These are phyloP conservation scores for Popillia japonica DNA, from an alignment of 1,140 invertebrate species.

Conservation along the genomic window DNA sequence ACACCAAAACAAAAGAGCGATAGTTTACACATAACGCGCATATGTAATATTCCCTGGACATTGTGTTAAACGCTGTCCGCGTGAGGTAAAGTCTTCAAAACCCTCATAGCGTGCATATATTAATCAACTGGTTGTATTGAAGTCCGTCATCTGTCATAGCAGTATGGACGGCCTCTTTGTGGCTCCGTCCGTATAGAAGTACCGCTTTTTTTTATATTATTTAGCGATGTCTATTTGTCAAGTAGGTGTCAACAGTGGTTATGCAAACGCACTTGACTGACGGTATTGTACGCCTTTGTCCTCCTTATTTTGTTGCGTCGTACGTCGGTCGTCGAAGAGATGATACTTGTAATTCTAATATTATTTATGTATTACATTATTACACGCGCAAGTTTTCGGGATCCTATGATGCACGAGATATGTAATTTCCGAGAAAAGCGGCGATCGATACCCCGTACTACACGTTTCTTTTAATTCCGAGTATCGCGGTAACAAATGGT, in stretches of 20 bases:
- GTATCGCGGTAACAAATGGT: too few relatives aligned
- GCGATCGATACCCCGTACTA: too few relatives aligned
- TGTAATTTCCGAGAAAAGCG: too few relatives aligned
- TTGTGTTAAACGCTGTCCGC: neutral
- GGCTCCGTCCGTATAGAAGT: neutral
- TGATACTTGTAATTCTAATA: too few relatives aligned
- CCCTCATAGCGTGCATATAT: neutral
- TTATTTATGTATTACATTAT: too few relatives aligned
- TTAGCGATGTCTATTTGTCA: slow-evolving; percentile 28
- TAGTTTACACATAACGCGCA: too few relatives aligned
- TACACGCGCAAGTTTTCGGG: too few relatives aligned
- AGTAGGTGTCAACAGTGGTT: slow-evolving; percentile 36
- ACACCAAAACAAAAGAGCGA: too few relatives aligned
- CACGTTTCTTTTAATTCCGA: too few relatives aligned
- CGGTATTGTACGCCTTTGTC: neutral
- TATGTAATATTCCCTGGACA: too few relatives aligned
- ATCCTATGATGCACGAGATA: too few relatives aligned
- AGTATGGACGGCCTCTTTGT: slow-evolving; percentile 5
- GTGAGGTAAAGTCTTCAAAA: neutral
- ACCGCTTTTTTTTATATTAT: slow-evolving; percentile 25
- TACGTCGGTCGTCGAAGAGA: too few relatives aligned
- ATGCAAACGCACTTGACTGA: slow-evolving; percentile 34
- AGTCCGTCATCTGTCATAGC: slow-evolving; percentile 24
- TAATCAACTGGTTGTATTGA: slow-evolving; percentile 22
- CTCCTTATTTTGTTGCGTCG: neutral